Conservation (phyloP, 2,113 vertebrate species). For the Sebastes schlegelii region DNA sequence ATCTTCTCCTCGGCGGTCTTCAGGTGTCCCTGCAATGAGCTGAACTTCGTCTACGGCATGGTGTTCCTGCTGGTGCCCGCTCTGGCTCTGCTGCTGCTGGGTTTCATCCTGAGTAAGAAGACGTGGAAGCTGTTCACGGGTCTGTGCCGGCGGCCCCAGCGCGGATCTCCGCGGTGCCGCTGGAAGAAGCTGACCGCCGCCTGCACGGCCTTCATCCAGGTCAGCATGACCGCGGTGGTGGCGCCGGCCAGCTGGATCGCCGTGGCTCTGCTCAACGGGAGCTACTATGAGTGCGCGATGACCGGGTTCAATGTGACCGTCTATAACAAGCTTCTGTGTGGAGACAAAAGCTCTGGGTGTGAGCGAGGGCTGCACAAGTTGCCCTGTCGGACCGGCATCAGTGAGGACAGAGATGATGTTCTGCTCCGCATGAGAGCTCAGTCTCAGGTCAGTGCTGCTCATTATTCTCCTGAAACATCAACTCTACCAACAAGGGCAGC, state of each 20-base stretch:
- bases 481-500: no score
- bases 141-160: constrained; percentile 43
- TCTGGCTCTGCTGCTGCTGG: constrained; percentile 82
- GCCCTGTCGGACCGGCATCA: constrained; percentile 70
- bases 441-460: constrained; percentile 82
- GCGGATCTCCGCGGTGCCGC: accelerated
- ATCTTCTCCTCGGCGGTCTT: constrained; percentile 84
- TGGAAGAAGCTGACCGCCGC: accelerated
- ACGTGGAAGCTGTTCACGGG: constrained; percentile 82
- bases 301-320: constrained; percentile 49
- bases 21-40: constrained; percentile 85
- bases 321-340: constrained; percentile 49
- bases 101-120: constrained; percentile 73
- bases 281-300: constrained; percentile 81
- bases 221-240: constrained; percentile 57
- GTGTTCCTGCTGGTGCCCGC: constrained; percentile 87
- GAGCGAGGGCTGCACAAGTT: constrained; percentile 13
- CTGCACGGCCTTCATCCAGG: background rate
- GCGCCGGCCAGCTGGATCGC: constrained; percentile 86
- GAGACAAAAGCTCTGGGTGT: constrained; percentile 10
- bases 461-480: no score
- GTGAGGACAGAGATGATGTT: accelerated
- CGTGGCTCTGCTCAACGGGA: constrained; percentile 81
- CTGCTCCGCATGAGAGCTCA: constrained; percentile 74
- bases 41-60: constrained; percentile 80